A percentile compares a stretch with the other conserved stretches of the same genome.
These are phyloP conservation scores for Hyphantria cunea DNA, from an alignment of 1,140 invertebrate genomes.

Conservation along the genomic window DNA sequence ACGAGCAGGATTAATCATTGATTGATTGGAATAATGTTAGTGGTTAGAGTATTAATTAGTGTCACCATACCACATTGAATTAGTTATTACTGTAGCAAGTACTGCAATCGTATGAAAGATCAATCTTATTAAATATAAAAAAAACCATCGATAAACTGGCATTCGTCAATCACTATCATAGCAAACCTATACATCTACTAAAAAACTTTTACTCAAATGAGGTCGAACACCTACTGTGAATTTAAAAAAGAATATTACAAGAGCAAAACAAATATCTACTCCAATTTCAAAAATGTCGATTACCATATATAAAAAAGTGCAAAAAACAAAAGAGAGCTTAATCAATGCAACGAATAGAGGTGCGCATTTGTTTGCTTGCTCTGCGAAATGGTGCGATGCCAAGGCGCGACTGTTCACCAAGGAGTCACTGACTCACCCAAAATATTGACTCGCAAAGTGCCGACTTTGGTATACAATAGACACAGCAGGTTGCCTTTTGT, in stretches of 20 bases:
- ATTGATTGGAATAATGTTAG: too few relatives aligned
- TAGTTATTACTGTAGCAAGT: too few relatives aligned
- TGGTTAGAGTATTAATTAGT: too few relatives aligned
- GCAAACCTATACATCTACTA: too few relatives aligned
- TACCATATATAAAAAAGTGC: slow-evolving; percentile 47
- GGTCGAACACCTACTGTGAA: neutral
- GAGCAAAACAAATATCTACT: slow-evolving; percentile 32
- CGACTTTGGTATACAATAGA: slow-evolving; percentile 63
- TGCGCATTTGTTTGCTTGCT: slow-evolving; percentile 68
- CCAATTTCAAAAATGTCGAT: slow-evolving; percentile 39
- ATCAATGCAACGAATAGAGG: slow-evolving; percentile 60
- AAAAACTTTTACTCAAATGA: too few relatives aligned
- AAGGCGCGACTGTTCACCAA: slow-evolving; percentile 3
- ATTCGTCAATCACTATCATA: too few relatives aligned
- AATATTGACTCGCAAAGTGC: slow-evolving; percentile 79
- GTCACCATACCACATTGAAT: too few relatives aligned
- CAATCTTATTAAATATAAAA: too few relatives aligned
- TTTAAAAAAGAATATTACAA: neutral
- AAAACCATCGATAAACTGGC: too few relatives aligned
- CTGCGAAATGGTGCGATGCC: slow-evolving; percentile 47
- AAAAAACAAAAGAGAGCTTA: slow-evolving; percentile 59
- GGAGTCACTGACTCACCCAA: slow-evolving; percentile 62
- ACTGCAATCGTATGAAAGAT: too few relatives aligned
- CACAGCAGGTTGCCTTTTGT: slow-evolving; percentile 76
- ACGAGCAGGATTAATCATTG: too few relatives aligned